Evolutionary conservation across 2,797 vertebrate genomes (phyloP).

Genomic region (Anolis apletophallus): DNA sequence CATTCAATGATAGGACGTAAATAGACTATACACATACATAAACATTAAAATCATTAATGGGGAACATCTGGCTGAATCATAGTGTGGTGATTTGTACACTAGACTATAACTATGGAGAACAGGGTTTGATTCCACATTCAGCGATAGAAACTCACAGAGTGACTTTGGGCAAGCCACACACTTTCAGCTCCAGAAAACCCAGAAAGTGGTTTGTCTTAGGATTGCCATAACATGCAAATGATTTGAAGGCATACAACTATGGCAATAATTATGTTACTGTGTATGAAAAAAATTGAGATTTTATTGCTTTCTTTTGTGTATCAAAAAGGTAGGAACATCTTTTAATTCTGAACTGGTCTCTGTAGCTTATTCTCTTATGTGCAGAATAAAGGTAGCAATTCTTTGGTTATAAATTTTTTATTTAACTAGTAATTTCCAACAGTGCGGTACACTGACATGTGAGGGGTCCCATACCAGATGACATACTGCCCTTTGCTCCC

Average conservation of each 20-base stretch:
- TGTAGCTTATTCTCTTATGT: constrained; percentile 28
- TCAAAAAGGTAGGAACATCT: constrained; percentile 25
- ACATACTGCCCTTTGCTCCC: constrained; percentile 41
- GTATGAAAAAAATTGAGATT: constrained; percentile 41
- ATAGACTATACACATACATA: too few species aligned
- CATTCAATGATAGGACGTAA: too few species aligned
- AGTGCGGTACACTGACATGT: constrained; percentile 49
- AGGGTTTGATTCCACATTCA: too few species aligned
- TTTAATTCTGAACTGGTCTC: constrained; percentile 17
- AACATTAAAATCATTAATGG: background rate
- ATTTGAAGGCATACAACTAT: too few species aligned
- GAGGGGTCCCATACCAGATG: constrained; percentile 48
- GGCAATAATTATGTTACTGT: background rate
- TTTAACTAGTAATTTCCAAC: constrained; percentile 66
- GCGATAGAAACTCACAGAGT: too few species aligned
- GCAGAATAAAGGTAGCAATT: constrained; percentile 21
- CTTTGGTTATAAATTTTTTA: constrained; percentile 58
- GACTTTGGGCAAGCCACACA: too few species aligned
- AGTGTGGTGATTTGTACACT: too few species aligned
- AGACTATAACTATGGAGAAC: too few species aligned
- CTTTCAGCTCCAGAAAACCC: too few species aligned
- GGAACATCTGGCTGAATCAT: background rate
- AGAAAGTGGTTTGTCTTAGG: too few species aligned
- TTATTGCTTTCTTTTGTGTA: constrained; percentile 39
- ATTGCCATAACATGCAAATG: too few species aligned